Evolutionary conservation across 2,797 vertebrate genomes (phyloP), one percentile per base, ranked within the genome.

Genomic region (Sebastolobus alascanus): DNA sequence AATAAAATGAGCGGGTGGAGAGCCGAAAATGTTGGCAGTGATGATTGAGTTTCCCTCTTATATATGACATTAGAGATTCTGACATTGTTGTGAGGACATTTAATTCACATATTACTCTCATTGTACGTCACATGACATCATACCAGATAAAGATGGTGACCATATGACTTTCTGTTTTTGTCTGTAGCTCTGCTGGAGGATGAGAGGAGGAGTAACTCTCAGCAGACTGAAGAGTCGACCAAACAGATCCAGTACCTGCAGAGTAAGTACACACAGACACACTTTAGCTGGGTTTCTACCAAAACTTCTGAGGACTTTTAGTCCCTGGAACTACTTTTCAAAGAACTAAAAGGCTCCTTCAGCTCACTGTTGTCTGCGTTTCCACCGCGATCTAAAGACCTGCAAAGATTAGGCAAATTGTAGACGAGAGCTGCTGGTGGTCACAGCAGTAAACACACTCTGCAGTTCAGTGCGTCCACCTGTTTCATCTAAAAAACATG

Each of bases 231-330:
- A 77, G 97, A 98, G 89, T 99, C 98, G 3, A 96, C 96, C 88
- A 99, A 98, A 94, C 98, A 99, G 96, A 99, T 99, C 90, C 97
- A 97, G 88, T 96, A 96, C 93, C 96, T 99, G 75, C 98, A 99
- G 97, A 98, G 98, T 99, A 89, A 94, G 95, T 87, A 35, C 10
- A 79, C 35, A 25, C 60, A 31, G 5, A 18, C 60, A 64, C 20
- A 14, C 12, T 35, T n/a, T 0, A 46, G 43, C 16, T 50, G 43
- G 16, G 43, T 50, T 50, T 50, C 43, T 50, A 50, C 43, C 43
- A 50, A 50, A 50, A 50, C 16, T 18, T 50, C 16, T 50, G 43
- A 16, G 16, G 18, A 7, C 18, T 50, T 46, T 50, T 20, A 4
- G 43, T 50, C 43, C 43, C 16, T 50, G 7, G 7, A 50, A 20